Base-by-base conservation (phyloP, 1,140 invertebrate species). In the Phortica variegata region DNA sequence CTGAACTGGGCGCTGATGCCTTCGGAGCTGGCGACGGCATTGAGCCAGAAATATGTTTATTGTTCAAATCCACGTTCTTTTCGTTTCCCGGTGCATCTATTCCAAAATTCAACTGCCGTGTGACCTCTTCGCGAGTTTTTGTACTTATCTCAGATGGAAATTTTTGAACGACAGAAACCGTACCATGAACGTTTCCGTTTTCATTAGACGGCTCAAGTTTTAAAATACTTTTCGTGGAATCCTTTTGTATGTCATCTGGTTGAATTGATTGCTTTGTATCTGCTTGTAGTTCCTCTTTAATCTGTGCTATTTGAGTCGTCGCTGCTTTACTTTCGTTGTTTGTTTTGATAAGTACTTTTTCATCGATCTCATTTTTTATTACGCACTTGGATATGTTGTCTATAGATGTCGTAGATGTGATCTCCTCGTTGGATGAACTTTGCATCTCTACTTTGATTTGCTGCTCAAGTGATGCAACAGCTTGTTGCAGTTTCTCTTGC, bases 1-100 rank as follows among this genome's bases (percentile, higher is more conserved):
- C 40, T 23, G 56, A 48, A 1, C 43, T 49, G 17, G 41, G 46
- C 5, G 50, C 45, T 16, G 31, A 41, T 2, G 49, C 45, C 47
- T 72, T 72, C 6, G 58, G 58, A 13, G 68, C 58, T 19, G 68
- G 68, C 20, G 68, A 72, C 7, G 68, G 68, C 68, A 72, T 72
- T n/a, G 69, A 49, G 26, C 58, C 32, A 9, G 6, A 29, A 58
- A 61, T 20, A 37, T 52, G 20, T n/a, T 18, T 17, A 40, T 40
- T 9, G n/a, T n/a, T n/a, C n/a, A n/a, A n/a, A n/a, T n/a, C n/a
- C n/a, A 15, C 23, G n/a, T 34, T 36, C 10, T 42, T 58, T 19
- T 57, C 47, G 42, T 58, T 57, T 16, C 21, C 32, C 26, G 47
- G 45, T 1, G 33, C 19, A 50, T 55, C 51, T 10, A 43, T n/a